Base-by-base conservation (phyloP, 2,113 vertebrate genomes). In the Lycocorax pyrrhopterus region DNA sequence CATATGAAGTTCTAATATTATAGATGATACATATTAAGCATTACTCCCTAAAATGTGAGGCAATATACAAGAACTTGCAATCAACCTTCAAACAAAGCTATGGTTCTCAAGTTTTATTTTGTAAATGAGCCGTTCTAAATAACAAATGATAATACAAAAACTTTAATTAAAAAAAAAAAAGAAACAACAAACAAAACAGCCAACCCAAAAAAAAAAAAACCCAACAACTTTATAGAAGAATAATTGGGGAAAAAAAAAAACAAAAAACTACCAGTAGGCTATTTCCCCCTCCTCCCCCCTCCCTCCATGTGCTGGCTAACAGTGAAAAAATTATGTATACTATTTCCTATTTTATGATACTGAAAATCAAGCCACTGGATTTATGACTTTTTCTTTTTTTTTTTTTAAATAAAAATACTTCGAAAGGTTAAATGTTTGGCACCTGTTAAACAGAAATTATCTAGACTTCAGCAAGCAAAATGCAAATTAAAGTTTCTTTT, bases 21-120 rank as follows among this genome's bases (percentile, higher is more conserved):
- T 90, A 95, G 89, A 91, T 94, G 64, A 96, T 80, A 93, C 74
- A 89, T 56, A 96, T 87, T 75, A 92, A 87, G 72, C 46, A 66
- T 73, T 95, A 92, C 81, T 92, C 55, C 35, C 94, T 82, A 90
- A 89, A 82, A 82, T 89, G 83, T 91, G 96, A 88, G 80, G 58
- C 75, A 82, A 90, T 92, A 94, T 53, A 95, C 75, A 95, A 59
- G 30, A 92, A 94, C 46, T 91, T 87, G 82, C 74, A 96, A 95
- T 37, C 66, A 73, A 94, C 71, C 78, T 89, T 90, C 71, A 81
- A 93, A 89, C 25, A 2, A 95, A 87, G 83, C 53, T 86, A 59
- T 69, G 85, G 66, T 16, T 41, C 12, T 69, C 44, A 76, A 87
- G 75, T 44, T 91, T 73, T 19, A 39, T 53, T 76, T 90, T 63